Conservation (phyloP, 2,888 invertebrate genomes). For the Calameuta pallipes region DNA sequence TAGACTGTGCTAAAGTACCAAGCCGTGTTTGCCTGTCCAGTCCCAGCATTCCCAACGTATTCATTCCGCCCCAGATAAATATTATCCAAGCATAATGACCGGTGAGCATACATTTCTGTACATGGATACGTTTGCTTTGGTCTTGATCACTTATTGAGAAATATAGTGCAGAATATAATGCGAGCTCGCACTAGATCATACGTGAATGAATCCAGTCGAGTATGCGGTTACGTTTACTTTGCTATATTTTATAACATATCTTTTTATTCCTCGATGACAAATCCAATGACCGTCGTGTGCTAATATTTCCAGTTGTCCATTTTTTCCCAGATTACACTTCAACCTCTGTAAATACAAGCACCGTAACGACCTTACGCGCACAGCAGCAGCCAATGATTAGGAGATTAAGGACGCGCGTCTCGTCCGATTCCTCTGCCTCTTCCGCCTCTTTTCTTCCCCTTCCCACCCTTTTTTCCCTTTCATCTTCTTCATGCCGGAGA, state of each 20-base stretch:
- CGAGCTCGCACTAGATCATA: constrained; percentile 8
- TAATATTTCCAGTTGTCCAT: constrained; percentile 39
- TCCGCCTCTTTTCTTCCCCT: neutral
- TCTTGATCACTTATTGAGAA: constrained; percentile 17
- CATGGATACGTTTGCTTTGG: constrained; percentile 6
- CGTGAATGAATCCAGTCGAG: neutral
- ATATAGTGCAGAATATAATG: constrained; percentile 34
- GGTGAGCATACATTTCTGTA: constrained; percentile 9
- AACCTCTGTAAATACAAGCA: neutral
- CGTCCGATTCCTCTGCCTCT: neutral
- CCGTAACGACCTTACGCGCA: neutral
- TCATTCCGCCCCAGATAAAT: constrained; percentile 21
- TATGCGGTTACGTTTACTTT: neutral
- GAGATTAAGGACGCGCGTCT: neutral
- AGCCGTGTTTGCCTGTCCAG: neutral
- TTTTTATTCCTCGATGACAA: neutral
- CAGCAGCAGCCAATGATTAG: neutral
- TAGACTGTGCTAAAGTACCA: constrained; percentile 13
- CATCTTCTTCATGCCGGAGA: neutral
- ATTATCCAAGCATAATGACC: constrained; percentile 20
- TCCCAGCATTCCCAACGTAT: constrained; percentile 1
- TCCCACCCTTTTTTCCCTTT: neutral
- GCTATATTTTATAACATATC: neutral
- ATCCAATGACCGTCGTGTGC: constrained; percentile 36
- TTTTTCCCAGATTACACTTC: constrained; percentile 16